These are phyloP conservation scores for Andrena praecox DNA, from an alignment of 2,888 invertebrate genomes.

Conservation along the genomic window DNA sequence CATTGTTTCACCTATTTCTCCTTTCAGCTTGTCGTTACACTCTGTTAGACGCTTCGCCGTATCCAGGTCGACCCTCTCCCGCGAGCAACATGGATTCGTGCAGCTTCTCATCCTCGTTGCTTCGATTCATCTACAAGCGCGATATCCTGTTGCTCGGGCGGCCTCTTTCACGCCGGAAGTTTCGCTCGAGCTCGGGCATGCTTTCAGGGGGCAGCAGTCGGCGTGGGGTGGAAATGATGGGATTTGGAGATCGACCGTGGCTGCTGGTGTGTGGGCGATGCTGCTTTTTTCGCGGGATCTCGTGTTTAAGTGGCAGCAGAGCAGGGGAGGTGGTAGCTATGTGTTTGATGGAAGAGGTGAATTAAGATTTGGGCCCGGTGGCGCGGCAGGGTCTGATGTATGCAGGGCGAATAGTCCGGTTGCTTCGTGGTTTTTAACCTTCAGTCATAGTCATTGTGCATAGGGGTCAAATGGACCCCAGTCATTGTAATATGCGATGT, in stretches of 20 bases:
- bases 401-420: too few relatives aligned
- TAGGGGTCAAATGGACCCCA: too few relatives aligned
- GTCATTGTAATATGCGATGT: too few relatives aligned
- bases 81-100: neutral
- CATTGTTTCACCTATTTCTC: conserved; percentile 35
- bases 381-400: too few relatives aligned
- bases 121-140: conserved; percentile 3
- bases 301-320: too few relatives aligned
- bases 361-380: too few relatives aligned
- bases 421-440: too few relatives aligned
- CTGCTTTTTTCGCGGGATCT: too few relatives aligned
- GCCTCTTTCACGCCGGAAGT: neutral
- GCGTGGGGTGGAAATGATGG: neutral
- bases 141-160: neutral
- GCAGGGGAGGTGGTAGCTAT: too few relatives aligned
- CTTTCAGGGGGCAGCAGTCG: neutral
- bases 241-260: neutral
- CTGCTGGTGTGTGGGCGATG: too few relatives aligned
- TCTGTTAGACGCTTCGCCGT: conserved; percentile 17
- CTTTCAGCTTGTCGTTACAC: conserved; percentile 22
- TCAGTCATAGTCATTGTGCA: too few relatives aligned
- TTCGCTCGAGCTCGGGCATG: neutral
- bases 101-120: conserved; percentile 6
- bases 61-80: conserved; percentile 5
- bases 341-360: too few relatives aligned